Percentiles rank a stretch among this genome's conserved stretches.
Evolutionary conservation across 2,888 invertebrate species (phyloP).

Genomic region (Chrysodeixis includens): DNA sequence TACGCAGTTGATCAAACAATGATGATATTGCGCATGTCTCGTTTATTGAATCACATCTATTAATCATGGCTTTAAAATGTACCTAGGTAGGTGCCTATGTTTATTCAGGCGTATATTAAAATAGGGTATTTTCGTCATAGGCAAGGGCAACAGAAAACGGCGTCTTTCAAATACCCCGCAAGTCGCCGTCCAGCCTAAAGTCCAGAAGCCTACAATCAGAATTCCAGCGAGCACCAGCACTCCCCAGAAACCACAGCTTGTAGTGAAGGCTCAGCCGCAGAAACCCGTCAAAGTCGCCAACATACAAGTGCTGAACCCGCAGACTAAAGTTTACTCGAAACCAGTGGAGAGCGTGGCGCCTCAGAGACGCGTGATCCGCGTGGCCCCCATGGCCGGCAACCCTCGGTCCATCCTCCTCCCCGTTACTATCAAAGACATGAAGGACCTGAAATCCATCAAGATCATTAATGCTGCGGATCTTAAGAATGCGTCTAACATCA

Average conservation of each 20-base stretch:
- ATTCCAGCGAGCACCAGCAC: slow-evolving; percentile 64
- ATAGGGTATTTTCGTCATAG: slow-evolving; percentile 58
- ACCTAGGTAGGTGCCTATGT: background rate
- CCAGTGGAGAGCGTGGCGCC: slow-evolving; percentile 83
- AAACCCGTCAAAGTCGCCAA: slow-evolving; percentile 83
- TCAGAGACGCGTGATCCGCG: slow-evolving; percentile 81
- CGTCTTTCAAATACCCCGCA: slow-evolving; percentile 82
- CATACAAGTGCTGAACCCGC: slow-evolving; percentile 82
- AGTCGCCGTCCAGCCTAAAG: slow-evolving; percentile 79
- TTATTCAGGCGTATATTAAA: background rate
- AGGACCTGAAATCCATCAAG: slow-evolving; percentile 92
- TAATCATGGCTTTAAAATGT: slow-evolving; percentile 2
- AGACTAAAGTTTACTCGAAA: slow-evolving; percentile 84
- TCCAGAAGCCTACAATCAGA: slow-evolving; percentile 80
- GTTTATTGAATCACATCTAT: slow-evolving; percentile 1
- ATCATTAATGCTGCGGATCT: slow-evolving; percentile 91
- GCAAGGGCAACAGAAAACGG: slow-evolving; percentile 81
- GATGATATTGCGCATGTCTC: slow-evolving; percentile 3
- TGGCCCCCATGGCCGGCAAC: slow-evolving; percentile 86
- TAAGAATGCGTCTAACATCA: slow-evolving; percentile 88
- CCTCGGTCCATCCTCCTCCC: slow-evolving; percentile 92
- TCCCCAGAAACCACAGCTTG: slow-evolving; percentile 79
- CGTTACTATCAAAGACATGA: slow-evolving; percentile 91
- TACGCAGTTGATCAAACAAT: slow-evolving; percentile 6
- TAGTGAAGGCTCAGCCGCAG: slow-evolving; percentile 84